phyloP scores from a whole-genome alignment of 1,140 invertebrate species.

The Palaemon carinicauda region DNA sequence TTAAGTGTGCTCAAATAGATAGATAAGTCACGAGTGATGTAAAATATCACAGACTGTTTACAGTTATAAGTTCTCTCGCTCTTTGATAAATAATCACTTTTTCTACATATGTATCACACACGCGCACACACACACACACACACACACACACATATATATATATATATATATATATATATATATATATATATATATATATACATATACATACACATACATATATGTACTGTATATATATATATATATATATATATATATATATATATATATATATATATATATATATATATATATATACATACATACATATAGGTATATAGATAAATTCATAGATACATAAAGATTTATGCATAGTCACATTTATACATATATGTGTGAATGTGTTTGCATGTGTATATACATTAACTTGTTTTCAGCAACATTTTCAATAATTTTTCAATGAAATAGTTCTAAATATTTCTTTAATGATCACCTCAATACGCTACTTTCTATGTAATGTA shows the following conservation, averaged over 20 bases:
- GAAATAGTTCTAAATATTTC: no score
- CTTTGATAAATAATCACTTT: no score
- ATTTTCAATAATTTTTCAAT: no score
- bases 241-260: not conserved
- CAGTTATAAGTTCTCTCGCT: no score
- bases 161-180: not conserved
- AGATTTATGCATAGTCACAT: not conserved
- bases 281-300: not conserved
- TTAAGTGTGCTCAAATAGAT: no score
- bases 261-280: not conserved
- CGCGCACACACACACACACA: not conserved
- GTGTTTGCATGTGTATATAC: not conserved
- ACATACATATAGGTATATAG: not conserved
- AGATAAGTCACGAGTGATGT: no score
- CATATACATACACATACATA: not conserved
- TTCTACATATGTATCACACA: no score
- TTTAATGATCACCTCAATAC: no score
- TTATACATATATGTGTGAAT: not conserved
- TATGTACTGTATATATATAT: not conserved
- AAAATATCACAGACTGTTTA: no score
- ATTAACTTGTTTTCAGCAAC: not conserved
- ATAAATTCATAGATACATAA: not conserved
- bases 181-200: not conserved
- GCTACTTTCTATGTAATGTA: no score
- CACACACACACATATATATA: not conserved